Evolutionary conservation across 2,797 vertebrate species (phyloP).

Genomic region (Triplophysa bombifrons): DNA sequence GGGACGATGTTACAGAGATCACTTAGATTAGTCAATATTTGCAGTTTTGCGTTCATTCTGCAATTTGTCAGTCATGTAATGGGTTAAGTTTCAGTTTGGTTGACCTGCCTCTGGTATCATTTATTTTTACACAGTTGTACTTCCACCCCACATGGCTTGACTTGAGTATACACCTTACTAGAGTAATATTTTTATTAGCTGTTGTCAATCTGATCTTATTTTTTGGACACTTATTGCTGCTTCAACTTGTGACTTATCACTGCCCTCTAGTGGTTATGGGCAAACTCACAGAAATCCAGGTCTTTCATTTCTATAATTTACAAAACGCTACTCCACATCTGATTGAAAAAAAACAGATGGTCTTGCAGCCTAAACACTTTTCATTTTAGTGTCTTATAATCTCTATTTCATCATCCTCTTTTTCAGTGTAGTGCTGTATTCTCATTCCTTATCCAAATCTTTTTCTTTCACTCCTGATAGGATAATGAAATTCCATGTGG

Average conservation of each 20-base stretch:
- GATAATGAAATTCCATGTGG: slow-evolving; percentile 98
- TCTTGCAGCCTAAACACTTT: background rate
- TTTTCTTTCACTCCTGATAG: slow-evolving; percentile 66
- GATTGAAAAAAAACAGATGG: background rate
- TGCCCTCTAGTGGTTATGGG: slow-evolving; percentile 61
- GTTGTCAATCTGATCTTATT: slow-evolving; percentile 6
- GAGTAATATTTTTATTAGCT: slow-evolving; percentile 19
- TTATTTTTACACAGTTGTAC: slow-evolving; percentile 24
- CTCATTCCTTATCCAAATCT: background rate
- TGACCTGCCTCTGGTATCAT: slow-evolving; percentile 9
- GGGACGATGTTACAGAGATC: slow-evolving; percentile 31
- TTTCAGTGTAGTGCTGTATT: background rate
- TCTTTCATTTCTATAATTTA: background rate
- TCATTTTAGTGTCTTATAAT: background rate
- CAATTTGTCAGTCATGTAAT: slow-evolving; percentile 8
- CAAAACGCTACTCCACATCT: background rate
- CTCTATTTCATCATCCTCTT: background rate
- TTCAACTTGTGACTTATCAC: slow-evolving; percentile 35
- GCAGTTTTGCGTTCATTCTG: slow-evolving; percentile 28
- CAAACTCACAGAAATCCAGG: background rate
- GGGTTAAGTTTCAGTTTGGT: slow-evolving; percentile 1
- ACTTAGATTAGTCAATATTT: slow-evolving; percentile 51
- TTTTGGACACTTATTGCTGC: background rate
- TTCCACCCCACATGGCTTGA: slow-evolving; percentile 22
- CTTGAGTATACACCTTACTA: slow-evolving; percentile 1